Base-by-base conservation (phyloP, 2,113 vertebrate species). In the Budorcas taxicolor region DNA sequence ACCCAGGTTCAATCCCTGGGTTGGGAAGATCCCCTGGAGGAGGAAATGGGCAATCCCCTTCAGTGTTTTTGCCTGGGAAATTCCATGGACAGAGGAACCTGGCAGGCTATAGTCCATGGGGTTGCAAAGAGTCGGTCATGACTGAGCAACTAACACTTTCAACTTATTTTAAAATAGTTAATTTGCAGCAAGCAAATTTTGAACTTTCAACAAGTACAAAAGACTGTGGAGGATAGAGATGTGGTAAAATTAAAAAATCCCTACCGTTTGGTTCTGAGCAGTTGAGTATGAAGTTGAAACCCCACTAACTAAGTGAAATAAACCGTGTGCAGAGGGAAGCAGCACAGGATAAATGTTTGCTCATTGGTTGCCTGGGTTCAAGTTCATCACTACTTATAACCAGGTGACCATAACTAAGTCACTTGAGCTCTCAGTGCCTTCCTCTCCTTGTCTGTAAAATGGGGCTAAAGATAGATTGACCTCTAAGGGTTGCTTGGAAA, bases 251-350 rank as follows among this genome's bases (percentile, higher is more conserved):
- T 23, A 74, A 43, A 53, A 4, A 82, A 31, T 15, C 12, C 11
- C 50, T 58, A 21, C 7, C 0, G 21, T 97, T 74, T 87, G 50
- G 45, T 40, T 95, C 93, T 87, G 64, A 74, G 86, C 21, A 58
- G 27, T 55, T 45, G 45, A 33, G 8, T 23, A 19, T 67, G 91
- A 80, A 60, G 43, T 36, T 90, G 95, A 90, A 93, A 92, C 13
- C 25, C 19, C 16, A 25, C 43, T 31, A 40, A 9, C 45, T 6
- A 90, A 21, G 19, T 4, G 19, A 25, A 89, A 67, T 7, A 8
- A 52, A 12, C n/a, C 0, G 0, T 45, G 43, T 43, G 23, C 36
- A 43, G 16, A 57, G 29, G 6, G 19, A 14, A 40, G 47, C 45
- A 23, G 21, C 15, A 14, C 27, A 12, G 29, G 11, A 33, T 1